Base-by-base conservation (phyloP, 2,113 vertebrate genomes). In the Indicator maculatus region DNA sequence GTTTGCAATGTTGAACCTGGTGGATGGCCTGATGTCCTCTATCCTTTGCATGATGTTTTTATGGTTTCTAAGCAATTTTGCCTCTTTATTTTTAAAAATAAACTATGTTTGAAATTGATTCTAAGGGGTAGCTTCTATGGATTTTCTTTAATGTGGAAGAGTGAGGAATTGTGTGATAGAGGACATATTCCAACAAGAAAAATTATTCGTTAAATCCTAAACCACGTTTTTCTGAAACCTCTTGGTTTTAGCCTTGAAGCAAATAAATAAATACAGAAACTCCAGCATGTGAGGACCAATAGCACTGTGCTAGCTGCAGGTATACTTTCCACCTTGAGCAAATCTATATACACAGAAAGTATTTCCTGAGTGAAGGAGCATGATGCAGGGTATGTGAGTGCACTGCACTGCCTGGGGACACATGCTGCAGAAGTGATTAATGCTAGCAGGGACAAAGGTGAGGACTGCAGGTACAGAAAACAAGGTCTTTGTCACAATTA, bases 251-350 rank as follows among this genome's bases (percentile, higher is more conserved):
- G 81, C 81, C 45, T 23, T 81, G 72, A 93, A 93, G 47, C 30
- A 86, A 90, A 91, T 71, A 63, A 59, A 73, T 56, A 75, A 71
- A 70, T 11, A 53, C 27, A 69, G 59, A 73, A 74, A 16, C 33
- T 84, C 33, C 67, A 87, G 17, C 50, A 16, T n/a, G 53, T 58
- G n/a, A 53, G 38, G 76, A n/a, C 28, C 1, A 2, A 47, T n/a
- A 89, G 44, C 30, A 39, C 77, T 53, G 63, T 86, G 53, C 58
- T 82, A 58, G 73, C 39, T 58, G 73, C 44, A 75, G 77, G 8
- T 9, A 7, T 86, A 27, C 58, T 72, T 88, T 89, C 65, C 65
- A 93, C 81, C 86, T 95, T 64, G 71, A 72, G 65, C 70, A 92
- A 93, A 92, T 84, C 83, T 70, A n/a, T 18, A 7, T 16, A 24